Conservation (phyloP, 2,113 vertebrate genomes). For the Bungarus multicinctus region DNA sequence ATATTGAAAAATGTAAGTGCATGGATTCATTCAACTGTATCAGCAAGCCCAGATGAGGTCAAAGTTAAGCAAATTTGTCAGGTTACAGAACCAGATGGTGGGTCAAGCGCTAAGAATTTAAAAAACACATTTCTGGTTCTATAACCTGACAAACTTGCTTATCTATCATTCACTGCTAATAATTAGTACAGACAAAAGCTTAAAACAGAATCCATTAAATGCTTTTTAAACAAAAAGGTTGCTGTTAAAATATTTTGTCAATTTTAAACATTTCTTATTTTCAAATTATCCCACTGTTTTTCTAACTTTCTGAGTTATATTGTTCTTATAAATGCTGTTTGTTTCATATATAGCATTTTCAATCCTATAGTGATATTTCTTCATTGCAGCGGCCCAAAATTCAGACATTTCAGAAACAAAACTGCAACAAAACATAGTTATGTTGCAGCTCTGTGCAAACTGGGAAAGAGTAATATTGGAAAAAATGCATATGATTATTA, state of each 20-base stretch:
- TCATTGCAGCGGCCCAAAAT: not conserved
- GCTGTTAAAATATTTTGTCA: not conserved
- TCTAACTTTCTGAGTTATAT: not conserved
- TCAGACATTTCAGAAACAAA: not conserved
- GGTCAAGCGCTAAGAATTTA: not conserved
- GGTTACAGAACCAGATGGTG: not conserved
- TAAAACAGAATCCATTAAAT: not conserved
- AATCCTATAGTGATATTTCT: not conserved
- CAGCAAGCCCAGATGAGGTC: not conserved
- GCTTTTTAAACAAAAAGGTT: not conserved
- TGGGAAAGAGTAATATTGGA: not conserved
- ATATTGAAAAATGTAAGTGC: not conserved
- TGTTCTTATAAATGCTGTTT: not conserved
- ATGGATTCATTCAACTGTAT: not conserved
- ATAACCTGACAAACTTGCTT: not conserved
- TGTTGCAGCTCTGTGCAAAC: not conserved
- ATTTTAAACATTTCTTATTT: not conserved
- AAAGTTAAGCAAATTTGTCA: not conserved
- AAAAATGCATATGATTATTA: not conserved
- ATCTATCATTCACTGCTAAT: not conserved
- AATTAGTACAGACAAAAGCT: not conserved
- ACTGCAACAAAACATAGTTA: not conserved
- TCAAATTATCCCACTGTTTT: not conserved
- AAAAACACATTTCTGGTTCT: not conserved
- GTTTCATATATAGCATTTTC: not conserved